Conservation (phyloP, 2,113 vertebrate genomes). For the Drymodes brunneopygia region DNA sequence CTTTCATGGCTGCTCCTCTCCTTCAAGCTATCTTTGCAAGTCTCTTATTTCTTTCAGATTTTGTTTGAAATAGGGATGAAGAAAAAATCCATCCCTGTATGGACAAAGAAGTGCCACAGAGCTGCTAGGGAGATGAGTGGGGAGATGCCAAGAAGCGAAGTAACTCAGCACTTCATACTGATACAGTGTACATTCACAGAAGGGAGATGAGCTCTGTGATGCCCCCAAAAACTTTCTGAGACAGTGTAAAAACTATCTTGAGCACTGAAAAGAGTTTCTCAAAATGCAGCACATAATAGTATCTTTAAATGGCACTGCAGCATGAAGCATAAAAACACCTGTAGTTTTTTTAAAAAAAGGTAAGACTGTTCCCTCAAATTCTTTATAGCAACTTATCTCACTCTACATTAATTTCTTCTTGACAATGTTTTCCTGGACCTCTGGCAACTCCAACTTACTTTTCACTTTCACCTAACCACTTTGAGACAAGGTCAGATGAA, state of each 20-base stretch:
- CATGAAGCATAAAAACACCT: background rate
- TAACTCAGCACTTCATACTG: background rate
- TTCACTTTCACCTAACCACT: constrained; percentile 99
- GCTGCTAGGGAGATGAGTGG: background rate
- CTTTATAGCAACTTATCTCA: background rate
- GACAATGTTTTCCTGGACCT: background rate
- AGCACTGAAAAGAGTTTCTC: background rate
- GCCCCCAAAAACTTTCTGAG: background rate
- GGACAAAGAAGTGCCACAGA: background rate
- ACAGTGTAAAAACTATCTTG: background rate
- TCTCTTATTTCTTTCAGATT: background rate
- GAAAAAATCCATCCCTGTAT: background rate
- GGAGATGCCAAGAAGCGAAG: background rate
- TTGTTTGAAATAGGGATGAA: background rate
- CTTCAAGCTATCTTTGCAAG: background rate
- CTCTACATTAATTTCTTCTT: background rate
- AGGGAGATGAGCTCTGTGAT: background rate
- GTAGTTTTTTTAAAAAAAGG: background rate
- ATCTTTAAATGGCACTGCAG: background rate
- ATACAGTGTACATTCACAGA: background rate
- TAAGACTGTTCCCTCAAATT: background rate
- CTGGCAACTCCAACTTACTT: constrained; percentile 79
- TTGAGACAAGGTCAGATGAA: constrained; percentile 95
- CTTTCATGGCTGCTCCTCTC: background rate
- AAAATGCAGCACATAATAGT: background rate